Evolutionary conservation across 2,113 vertebrate genomes (phyloP), one percentile per base, ranked within the genome.

Genomic region (Centropus bengalensis): DNA sequence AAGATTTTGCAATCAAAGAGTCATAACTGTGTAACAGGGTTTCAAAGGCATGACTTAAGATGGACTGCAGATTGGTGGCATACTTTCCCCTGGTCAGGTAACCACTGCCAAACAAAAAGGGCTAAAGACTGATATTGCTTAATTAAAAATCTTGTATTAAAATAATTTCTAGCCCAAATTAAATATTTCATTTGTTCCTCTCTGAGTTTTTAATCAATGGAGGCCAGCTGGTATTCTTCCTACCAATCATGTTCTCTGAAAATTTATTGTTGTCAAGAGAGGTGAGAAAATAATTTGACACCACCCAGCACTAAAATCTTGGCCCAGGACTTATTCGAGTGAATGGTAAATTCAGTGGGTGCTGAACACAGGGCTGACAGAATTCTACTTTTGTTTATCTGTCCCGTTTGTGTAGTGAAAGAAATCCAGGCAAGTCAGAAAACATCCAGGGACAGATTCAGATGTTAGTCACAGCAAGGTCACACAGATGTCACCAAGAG

Each of bases 401-500:
- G 2, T 85, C 52, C n/a, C 42, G 14, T 77, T 69, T 17, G 7
- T 21, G 42, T 6, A 13, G 4, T 19, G 18, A 47, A 66, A 80
- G 7, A 84, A 66, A 28, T 15, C 8, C 36, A 30, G 26, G 64
- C 6, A 30, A 55, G 63, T 67, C 42, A 56, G 82, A 55, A 88
- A 94, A 63, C 51, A 33, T 3, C 59, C 63, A 70, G 64, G 44
- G 68, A 40, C 18, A 30, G 44, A 6, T 32, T 36, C 58, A 44
- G 55, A 38, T 18, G 14, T 32, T 82, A 52, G 64, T 75, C 67
- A 55, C 47, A 86, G 56, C 20, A 7, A 86, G 93, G 95, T 94
- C 88, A 95, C 51, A 9, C 32, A 86, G 79, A 22, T 83, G 85
- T 91, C 95, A 96, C 68, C 23, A 44, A 56, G 60, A 86, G 63